These are phyloP conservation scores for Morelia viridis DNA, from an alignment of 2,797 vertebrate species.

Conservation along the genomic window DNA sequence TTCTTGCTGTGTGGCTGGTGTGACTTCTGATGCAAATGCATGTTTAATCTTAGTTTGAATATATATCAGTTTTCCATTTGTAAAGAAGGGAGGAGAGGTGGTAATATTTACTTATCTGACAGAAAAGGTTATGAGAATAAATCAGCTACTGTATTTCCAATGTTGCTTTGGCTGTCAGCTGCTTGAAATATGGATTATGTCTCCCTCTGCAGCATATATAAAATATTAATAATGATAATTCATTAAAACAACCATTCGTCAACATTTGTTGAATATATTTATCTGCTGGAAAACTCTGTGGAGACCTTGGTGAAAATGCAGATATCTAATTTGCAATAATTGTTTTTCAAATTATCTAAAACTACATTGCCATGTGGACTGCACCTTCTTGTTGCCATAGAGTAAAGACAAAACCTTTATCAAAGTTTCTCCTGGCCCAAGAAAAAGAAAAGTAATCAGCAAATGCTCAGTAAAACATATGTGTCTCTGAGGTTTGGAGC, in stretches of 20 bases:
- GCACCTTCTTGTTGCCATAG: neutral
- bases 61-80: slow-evolving; percentile 22
- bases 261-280: slow-evolving; percentile 28
- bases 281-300: neutral
- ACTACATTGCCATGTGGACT: neutral
- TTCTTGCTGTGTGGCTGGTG: slow-evolving; percentile 7
- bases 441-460: neutral
- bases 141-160: slow-evolving; percentile 11
- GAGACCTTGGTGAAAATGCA: slow-evolving; percentile 15
- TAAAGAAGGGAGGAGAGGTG: slow-evolving; percentile 16
- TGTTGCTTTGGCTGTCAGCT: slow-evolving; percentile 23
- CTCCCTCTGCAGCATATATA: slow-evolving; percentile 19
- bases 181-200: slow-evolving; percentile 7
- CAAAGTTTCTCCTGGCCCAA: neutral
- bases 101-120: slow-evolving; percentile 22
- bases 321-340: neutral
- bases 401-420: neutral
- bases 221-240: slow-evolving; percentile 40
- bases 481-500: neutral
- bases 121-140: slow-evolving; percentile 35
- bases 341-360: neutral
- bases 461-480: neutral
- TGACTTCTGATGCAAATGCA: neutral
- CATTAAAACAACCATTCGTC: slow-evolving; percentile 37
- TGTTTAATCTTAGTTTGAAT: slow-evolving; percentile 3